A percentile compares a stretch with the other conserved stretches of the same genome.
phyloP scores from a whole-genome alignment of 2,888 invertebrate genomes.

The Cheilosia vulpina region DNA sequence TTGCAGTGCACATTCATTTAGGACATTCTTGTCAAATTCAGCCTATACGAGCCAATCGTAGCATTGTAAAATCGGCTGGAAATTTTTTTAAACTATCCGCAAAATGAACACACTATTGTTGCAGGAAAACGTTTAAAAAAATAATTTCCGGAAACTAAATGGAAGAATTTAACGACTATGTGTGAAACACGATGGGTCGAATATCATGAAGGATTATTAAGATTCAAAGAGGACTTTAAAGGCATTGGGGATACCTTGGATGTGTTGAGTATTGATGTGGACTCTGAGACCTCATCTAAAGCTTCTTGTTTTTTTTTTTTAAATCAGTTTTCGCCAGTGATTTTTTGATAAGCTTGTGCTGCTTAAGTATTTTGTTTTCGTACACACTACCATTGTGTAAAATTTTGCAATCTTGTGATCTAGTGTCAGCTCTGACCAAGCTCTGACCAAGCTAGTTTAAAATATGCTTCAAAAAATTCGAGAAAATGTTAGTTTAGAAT shows the following conservation, averaged over 20 bases:
- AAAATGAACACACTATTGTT: conserved; percentile 5
- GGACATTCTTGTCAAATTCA: too few species aligned
- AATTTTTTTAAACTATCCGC: conserved; percentile 6
- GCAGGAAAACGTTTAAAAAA: conserved; percentile 14
- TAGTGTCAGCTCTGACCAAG: too few species aligned
- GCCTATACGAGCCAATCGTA: too few species aligned
- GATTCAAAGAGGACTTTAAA: not conserved
- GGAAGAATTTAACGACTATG: conserved; percentile 10
- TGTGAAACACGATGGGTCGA: too few species aligned
- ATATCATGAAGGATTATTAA: too few species aligned
- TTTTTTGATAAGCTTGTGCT: conserved; percentile 12
- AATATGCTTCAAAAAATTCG: too few species aligned
- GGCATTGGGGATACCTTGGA: conserved; percentile 5
- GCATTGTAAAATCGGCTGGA: not conserved
- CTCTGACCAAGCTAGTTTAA: too few species aligned
- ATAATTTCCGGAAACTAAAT: conserved; percentile 13
- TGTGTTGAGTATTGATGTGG: conserved; percentile 1
- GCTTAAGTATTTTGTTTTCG: not conserved
- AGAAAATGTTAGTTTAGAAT: too few species aligned
- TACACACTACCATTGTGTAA: conserved; percentile 11
- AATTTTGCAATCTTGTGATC: too few species aligned
- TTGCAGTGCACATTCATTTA: too few species aligned
- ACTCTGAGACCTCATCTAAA: conserved; percentile 21
- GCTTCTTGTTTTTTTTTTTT: conserved; percentile 1
- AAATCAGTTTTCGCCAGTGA: conserved; percentile 15